Evolutionary conservation across 2,113 vertebrate species (phyloP).

Genomic region (Mormoops blainvillei): DNA sequence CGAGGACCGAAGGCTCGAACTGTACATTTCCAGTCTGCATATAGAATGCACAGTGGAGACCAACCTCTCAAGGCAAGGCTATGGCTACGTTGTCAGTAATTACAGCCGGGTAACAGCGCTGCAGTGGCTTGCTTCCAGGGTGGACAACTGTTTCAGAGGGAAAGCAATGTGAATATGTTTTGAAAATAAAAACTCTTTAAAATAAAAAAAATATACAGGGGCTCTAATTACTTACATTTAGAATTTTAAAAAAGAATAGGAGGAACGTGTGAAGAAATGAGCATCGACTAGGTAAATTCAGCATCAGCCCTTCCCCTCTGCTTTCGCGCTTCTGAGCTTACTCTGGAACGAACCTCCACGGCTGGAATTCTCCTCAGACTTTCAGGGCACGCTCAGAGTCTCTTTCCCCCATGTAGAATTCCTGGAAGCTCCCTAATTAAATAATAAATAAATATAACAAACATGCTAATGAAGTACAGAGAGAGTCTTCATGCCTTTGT

Average conservation of each 20-base stretch:
- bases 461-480: not conserved
- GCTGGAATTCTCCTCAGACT: not conserved
- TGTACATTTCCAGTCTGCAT: not conserved
- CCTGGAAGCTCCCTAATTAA: not conserved
- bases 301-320: not conserved
- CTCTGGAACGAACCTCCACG: not conserved
- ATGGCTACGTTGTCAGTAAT: not conserved
- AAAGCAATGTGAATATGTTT: not conserved
- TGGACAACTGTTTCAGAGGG: not conserved
- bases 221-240: not conserved
- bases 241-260: not conserved
- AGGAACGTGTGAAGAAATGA: not conserved
- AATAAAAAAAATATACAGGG: not conserved
- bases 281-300: not conserved
- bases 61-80: not conserved
- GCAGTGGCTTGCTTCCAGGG: not conserved
- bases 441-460: not conserved
- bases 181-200: not conserved
- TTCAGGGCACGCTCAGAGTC: not conserved
- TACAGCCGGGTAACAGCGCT: not conserved
- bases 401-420: not conserved
- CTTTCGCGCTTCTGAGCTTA: not conserved
- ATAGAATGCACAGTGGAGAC: not conserved
- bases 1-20: not conserved
- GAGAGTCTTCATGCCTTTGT: not conserved